phyloP scores from a whole-genome alignment of 1,140 invertebrate genomes.

The Laodelphax striatellus region DNA sequence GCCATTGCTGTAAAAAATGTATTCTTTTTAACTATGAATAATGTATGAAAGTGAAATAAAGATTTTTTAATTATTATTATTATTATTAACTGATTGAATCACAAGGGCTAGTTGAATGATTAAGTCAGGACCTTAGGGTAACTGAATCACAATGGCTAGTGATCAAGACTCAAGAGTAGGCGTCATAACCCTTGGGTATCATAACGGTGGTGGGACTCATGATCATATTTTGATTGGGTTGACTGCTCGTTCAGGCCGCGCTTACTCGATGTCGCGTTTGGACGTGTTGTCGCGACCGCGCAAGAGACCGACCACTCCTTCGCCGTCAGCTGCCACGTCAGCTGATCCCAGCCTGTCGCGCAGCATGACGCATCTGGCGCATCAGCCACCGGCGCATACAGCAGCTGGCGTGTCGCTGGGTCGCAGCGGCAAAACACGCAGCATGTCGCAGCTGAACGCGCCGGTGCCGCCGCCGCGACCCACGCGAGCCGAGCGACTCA shows the following conservation, averaged over 20 bases:
- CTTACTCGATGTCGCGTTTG: constrained; percentile 82
- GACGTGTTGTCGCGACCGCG: constrained; percentile 70
- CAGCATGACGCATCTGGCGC: constrained; percentile 29
- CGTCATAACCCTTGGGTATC: too few relatives aligned
- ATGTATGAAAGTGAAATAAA: too few relatives aligned
- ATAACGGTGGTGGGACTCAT: too few relatives aligned
- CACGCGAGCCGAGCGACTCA: constrained; percentile 41
- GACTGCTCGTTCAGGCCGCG: constrained; percentile 42
- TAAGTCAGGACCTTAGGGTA: too few relatives aligned
- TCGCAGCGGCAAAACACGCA: constrained; percentile 38
- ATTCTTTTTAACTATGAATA: too few relatives aligned
- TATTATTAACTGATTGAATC: too few relatives aligned
- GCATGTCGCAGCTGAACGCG: constrained; percentile 37
- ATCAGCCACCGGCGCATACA: constrained; percentile 21
- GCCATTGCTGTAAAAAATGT: too few relatives aligned
- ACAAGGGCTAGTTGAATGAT: too few relatives aligned
- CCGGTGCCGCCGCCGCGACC: constrained; percentile 33
- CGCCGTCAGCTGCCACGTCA: not conserved
- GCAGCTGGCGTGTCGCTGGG: constrained; percentile 28
- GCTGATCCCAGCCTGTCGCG: constrained; percentile 27
- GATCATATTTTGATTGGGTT: not conserved
- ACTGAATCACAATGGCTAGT: too few relatives aligned
- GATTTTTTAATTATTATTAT: too few relatives aligned
- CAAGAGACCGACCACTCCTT: constrained; percentile 30
- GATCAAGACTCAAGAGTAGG: too few relatives aligned